Evolutionary conservation across 2,888 invertebrate species (phyloP).

Genomic region (Adineta ricciae): DNA sequence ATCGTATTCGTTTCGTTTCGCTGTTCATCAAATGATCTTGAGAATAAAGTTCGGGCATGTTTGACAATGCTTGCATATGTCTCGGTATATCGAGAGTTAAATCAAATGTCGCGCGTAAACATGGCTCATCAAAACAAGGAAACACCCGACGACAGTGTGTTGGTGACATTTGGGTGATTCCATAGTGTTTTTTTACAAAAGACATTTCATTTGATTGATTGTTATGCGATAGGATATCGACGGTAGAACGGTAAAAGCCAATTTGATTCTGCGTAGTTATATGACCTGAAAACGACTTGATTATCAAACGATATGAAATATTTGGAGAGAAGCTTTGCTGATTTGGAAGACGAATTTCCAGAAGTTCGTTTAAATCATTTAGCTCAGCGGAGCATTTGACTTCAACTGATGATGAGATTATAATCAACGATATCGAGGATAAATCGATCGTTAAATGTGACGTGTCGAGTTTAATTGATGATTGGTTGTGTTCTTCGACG

Average conservation of each 20-base stretch:
- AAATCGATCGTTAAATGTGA: background rate
- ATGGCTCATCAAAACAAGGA: slow-evolving; percentile 20
- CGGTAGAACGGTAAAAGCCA: slow-evolving; percentile 7
- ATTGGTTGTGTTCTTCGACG: background rate
- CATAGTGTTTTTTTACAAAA: background rate
- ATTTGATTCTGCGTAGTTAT: background rate
- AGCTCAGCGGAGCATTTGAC: background rate
- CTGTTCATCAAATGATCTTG: background rate
- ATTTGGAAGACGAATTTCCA: background rate
- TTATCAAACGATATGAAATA: slow-evolving; percentile 1
- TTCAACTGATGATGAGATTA: background rate
- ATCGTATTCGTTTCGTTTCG: background rate
- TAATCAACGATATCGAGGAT: background rate
- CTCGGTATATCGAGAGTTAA: background rate
- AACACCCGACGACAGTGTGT: slow-evolving; percentile 38
- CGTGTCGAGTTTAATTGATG: background rate
- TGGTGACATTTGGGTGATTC: slow-evolving; percentile 41
- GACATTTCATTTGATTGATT: background rate
- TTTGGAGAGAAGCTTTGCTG: background rate
- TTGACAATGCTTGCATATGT: slow-evolving; percentile 4
- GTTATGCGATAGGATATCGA: background rate
- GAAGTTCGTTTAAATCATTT: slow-evolving; percentile 6
- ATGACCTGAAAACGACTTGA: background rate
- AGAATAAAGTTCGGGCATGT: background rate
- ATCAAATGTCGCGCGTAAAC: slow-evolving; percentile 15